Evolutionary conservation across 2,113 vertebrate species (phyloP), one percentile per base, ranked within the genome.

Genomic region (Chaetodon trifascialis): DNA sequence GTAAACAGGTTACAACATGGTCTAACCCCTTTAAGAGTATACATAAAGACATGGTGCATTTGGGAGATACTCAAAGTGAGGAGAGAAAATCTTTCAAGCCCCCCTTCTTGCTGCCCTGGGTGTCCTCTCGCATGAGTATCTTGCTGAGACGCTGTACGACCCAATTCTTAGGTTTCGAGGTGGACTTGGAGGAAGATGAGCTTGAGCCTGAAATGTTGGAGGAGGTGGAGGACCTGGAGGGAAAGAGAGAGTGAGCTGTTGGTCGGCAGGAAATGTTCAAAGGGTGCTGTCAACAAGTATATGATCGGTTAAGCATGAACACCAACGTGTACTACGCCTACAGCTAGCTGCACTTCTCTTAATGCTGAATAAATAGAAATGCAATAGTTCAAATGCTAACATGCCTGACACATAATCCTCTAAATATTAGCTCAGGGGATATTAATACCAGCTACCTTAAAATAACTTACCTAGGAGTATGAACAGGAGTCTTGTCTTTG

Each of bases 1-100:
- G 55, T 80, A 79, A 82, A 83, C 76, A 46, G 74, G 74, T 72
- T 71, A 83, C 70, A 79, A 71, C 63, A 44, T 1, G 64, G 63
- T 65, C 46, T 56, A 25, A 60, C 40, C 40, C 67, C 74, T 49
- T 73, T 66, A 49, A 73, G 40, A 19, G 36, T n/a, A 52, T 16
- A 55, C 59, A 73, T 54, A 58, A 81, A 86, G 34, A 66, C n/a
- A 74, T 74, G 63, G 36, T 55, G 52, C 9, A 52, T 76, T 69
- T 54, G 40, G 14, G 49, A 17, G 63, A 46, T 23, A 51, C 46
- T 96, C 94, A 97, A 76, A 99, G 95, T 66, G 95, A 97, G 76
- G 94, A 96, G 9, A 99, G 94, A 89, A 99, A 99, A 84, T 95
- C 96, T 93, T 96, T 96, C 81, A 99, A 94, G 74, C 96, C 95